Evolutionary conservation across 2,113 vertebrate species (phyloP).

Genomic region (Leptodactylus fuscus): DNA sequence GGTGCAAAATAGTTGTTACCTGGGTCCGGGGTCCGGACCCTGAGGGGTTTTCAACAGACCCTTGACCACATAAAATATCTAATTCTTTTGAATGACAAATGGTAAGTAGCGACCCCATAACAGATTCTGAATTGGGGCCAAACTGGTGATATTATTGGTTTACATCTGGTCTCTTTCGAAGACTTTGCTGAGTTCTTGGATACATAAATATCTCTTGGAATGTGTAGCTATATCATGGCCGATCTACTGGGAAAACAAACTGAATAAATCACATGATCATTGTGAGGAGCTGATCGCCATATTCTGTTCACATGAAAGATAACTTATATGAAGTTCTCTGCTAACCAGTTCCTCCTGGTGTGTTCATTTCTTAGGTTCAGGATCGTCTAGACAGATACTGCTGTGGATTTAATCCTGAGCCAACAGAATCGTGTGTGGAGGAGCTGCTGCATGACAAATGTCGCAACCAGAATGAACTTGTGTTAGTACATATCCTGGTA

Average conservation of each 20-base stretch:
- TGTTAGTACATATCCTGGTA: slow-evolving; percentile 94
- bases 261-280: too few species aligned
- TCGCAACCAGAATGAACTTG: slow-evolving; percentile 76
- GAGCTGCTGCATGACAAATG: slow-evolving; percentile 87
- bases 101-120: too few species aligned
- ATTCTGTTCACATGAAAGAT: neutral
- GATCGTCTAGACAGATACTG: slow-evolving; percentile 93
- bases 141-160: neutral
- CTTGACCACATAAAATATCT: too few species aligned
- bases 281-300: neutral
- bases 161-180: neutral
- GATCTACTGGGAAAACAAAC: too few species aligned
- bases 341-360: neutral
- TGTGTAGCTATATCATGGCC: neutral
- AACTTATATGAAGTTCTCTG: neutral
- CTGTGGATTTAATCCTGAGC: slow-evolving; percentile 89
- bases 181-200: too few species aligned
- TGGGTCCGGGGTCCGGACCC: too few species aligned
- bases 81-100: too few species aligned
- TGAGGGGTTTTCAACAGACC: too few species aligned
- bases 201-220: neutral
- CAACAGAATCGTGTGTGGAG: slow-evolving; percentile 84
- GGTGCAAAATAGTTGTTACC: too few species aligned
- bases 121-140: too few species aligned
- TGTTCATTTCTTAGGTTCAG: slow-evolving; percentile 76